These are phyloP conservation scores for Scelioninae gen. 2 DNA, from an alignment of 2,888 invertebrate genomes.

Conservation along the genomic window DNA sequence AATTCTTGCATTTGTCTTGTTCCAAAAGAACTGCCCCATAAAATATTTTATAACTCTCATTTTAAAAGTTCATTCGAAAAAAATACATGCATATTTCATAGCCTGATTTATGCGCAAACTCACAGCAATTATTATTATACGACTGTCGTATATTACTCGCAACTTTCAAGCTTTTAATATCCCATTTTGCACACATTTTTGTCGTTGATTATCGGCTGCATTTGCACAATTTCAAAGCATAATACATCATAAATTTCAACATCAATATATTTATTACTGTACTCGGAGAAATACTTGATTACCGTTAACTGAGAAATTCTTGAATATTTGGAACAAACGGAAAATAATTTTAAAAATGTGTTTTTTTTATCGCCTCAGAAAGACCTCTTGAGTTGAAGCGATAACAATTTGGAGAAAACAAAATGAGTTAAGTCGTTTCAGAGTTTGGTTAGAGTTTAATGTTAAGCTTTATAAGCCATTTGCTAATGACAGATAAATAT, in stretches of 20 bases:
- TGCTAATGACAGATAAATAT: no score
- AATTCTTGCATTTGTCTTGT: slow-evolving; percentile 6
- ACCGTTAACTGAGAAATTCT: no score
- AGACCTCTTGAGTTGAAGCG: no score
- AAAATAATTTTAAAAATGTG: no score
- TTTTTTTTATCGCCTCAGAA: no score
- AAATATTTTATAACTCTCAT: slow-evolving; percentile 36
- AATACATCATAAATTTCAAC: not conserved
- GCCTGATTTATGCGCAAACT: slow-evolving; percentile 31
- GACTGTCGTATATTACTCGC: slow-evolving; percentile 23
- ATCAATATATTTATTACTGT: not conserved
- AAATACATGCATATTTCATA: slow-evolving; percentile 29
- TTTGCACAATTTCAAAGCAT: slow-evolving; percentile 14
- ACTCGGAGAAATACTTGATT: no score
- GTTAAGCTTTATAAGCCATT: no score
- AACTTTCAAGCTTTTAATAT: slow-evolving; percentile 27
- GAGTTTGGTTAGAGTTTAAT: no score
- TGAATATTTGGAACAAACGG: no score
- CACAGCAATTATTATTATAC: slow-evolving; percentile 31
- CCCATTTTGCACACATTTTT: slow-evolving; percentile 24
- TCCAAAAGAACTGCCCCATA: slow-evolving; percentile 17
- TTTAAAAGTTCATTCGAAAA: slow-evolving; percentile 27
- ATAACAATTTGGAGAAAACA: no score
- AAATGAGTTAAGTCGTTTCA: no score
- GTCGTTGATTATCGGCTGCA: slow-evolving; percentile 12